Conservation (phyloP, 92 coral and sea anemone genomes). For the Zoanthus sansibaricus region DNA sequence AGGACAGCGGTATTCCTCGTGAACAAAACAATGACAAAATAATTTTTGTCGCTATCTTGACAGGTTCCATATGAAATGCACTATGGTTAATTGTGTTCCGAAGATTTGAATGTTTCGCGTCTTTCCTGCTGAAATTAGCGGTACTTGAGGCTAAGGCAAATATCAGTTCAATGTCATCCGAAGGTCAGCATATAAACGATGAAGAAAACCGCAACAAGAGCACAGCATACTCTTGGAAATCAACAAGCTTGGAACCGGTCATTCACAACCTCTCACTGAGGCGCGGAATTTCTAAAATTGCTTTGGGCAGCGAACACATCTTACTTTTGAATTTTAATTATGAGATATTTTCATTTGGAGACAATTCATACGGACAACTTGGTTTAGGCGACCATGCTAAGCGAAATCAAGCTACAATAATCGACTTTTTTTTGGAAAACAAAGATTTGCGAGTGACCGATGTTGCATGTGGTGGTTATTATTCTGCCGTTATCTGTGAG, state of each 20-base stretch:
- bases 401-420: constrained; percentile 67
- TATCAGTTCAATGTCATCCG: constrained; percentile 36
- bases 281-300: constrained; percentile 88
- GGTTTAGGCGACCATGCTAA: constrained; percentile 86
- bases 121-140: constrained; percentile 8
- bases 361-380: constrained; percentile 89
- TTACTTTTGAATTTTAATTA: constrained; percentile 83
- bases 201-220: constrained; percentile 79
- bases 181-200: constrained; percentile 31
- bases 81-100: constrained; percentile 18
- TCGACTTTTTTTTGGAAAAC: constrained; percentile 72
- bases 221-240: constrained; percentile 91
- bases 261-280: constrained; percentile 70
- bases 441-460: constrained; percentile 58
- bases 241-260: constrained; percentile 85
- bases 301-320: constrained; percentile 89
- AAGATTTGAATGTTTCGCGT: not conserved
- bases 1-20: constrained; percentile 46
- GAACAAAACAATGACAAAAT: constrained; percentile 29
- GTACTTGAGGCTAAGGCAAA: not conserved
- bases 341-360: constrained; percentile 84
- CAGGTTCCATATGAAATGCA: constrained; percentile 20
- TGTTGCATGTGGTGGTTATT: constrained; percentile 87
- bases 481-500: constrained; percentile 78
- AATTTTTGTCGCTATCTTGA: constrained; percentile 30